Base-by-base conservation (phyloP, 2,888 invertebrate genomes). In the Maniola hyperantus region DNA sequence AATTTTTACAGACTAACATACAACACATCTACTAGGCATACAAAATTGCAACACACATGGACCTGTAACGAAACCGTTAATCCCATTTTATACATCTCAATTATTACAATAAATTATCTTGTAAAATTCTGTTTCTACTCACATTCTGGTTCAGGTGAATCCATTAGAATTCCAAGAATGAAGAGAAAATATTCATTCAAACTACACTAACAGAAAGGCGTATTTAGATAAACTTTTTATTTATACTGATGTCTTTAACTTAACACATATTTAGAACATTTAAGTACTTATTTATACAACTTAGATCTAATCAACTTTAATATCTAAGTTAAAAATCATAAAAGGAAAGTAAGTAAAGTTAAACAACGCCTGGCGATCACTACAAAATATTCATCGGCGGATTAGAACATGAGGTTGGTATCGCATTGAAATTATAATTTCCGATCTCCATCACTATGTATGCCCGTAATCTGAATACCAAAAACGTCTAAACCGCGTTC, bases 361-460 rank as follows among this genome's bases (percentile, higher is more conserved):
- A 54, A n/a, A 39, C 34, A 42, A 58, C 64, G 58, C 46, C 46
- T 59, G 57, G 60, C 26, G 64, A 64, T 62, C 65, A 26, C 61
- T 67, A 72, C 58, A 69, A 71, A 64, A 69, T 78, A 77, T 78
- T 76, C 76, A 74, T 64, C 67, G 71, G 65, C 66, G 71, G 68
- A 77, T 77, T 81, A 79, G 78, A 77, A 78, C 73, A 70, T 69
- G 76, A 71, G 76, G 76, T 57, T 74, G 83, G 83, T 81, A 82
- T 71, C 82, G 70, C 74, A 82, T 88, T 87, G 85, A 87, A 88
- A 89, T 89, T 89, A 82, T 88, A 90, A 91, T 90, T 73, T 72
- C 75, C 69, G 79, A 77, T 79, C 82, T 72, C 66, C 70, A 79
- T 82, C 74, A 80, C 76, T 87, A 88, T 87, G 84, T 83, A 88